Percentiles rank a stretch among this genome's conserved stretches.
Evolutionary conservation across 2,113 vertebrate species (phyloP).

Genomic region (Lepidothrix coronata): DNA sequence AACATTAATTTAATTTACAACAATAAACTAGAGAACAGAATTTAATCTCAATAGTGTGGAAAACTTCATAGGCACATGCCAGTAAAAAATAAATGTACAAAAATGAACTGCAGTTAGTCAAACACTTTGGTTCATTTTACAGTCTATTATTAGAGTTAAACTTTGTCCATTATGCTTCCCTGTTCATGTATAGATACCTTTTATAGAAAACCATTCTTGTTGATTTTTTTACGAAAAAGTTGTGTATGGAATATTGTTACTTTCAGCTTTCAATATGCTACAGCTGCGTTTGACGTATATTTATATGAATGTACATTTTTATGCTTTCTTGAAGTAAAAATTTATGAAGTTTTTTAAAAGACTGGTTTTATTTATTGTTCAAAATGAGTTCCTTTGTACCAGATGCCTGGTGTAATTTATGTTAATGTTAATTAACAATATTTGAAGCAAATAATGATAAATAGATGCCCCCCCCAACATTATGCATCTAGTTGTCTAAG

Average conservation of each 20-base stretch:
- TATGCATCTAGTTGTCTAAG: conserved; percentile 72
- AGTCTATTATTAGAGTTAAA: not conserved
- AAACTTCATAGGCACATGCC: not conserved
- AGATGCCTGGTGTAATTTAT: conserved; percentile 64
- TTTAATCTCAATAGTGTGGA: not conserved
- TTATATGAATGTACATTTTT: not conserved
- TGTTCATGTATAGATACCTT: not conserved
- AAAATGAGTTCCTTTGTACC: conserved; percentile 49
- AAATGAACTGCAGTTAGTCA: not conserved
- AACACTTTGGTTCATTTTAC: not conserved
- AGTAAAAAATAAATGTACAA: not conserved
- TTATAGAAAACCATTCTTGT: not conserved
- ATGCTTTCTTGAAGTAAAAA: not conserved
- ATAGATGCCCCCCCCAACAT: conserved; percentile 60
- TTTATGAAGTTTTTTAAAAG: not conserved
- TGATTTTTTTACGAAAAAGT: not conserved
- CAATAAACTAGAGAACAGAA: not conserved
- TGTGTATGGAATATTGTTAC: not conserved
- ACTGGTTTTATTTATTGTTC: not conserved
- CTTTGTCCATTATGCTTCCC: fast-evolving
- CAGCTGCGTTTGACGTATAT: not conserved
- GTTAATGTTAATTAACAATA: conserved; percentile 70
- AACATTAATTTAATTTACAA: not conserved
- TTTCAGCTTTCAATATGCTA: not conserved
- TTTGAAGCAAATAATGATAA: conserved; percentile 73